Percentiles rank a stretch among this genome's conserved stretches.
Conservation (phyloP, 2,888 invertebrate species). For the Sicus ferrugineus region DNA sequence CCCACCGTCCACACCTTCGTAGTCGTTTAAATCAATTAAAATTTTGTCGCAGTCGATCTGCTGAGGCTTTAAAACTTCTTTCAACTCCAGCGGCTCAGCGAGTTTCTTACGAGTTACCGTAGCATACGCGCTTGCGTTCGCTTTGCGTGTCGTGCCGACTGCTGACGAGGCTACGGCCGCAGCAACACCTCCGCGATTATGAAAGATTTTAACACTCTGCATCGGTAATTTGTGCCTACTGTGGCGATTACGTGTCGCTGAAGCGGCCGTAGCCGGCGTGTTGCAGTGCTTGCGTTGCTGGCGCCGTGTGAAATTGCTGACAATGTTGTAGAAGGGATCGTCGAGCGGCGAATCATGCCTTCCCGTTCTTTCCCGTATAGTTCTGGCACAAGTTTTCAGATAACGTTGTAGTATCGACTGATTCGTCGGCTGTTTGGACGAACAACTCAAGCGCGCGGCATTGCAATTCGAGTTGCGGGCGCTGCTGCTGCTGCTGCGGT, state of each 20-base stretch:
- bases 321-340: conserved; percentile 61
- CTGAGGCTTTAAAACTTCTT: neutral
- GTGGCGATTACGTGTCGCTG: conserved; percentile 47
- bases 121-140: conserved; percentile 14
- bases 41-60: neutral
- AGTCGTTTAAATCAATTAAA: conserved; percentile 1
- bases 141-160: conserved; percentile 18
- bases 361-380: conserved; percentile 30
- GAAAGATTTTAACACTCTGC: conserved; percentile 62
- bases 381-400: conserved; percentile 48
- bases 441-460: neutral
- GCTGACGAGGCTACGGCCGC: neutral
- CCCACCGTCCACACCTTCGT: neutral
- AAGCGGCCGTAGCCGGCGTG: conserved; percentile 42
- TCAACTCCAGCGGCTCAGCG: conserved; percentile 14
- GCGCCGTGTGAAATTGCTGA: conserved; percentile 58
- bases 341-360: conserved; percentile 32
- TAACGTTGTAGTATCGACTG: conserved; percentile 50
- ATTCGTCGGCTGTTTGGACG: conserved; percentile 39
- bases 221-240: conserved; percentile 60
- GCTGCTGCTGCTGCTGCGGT: neutral
- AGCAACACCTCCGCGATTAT: conserved; percentile 50
- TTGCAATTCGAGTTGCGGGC: neutral
- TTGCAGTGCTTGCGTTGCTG: conserved; percentile 52
- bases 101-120: conserved; percentile 57